Evolutionary conservation across 2,113 vertebrate genomes (phyloP).

Genomic region (Seriola aureovittata): DNA sequence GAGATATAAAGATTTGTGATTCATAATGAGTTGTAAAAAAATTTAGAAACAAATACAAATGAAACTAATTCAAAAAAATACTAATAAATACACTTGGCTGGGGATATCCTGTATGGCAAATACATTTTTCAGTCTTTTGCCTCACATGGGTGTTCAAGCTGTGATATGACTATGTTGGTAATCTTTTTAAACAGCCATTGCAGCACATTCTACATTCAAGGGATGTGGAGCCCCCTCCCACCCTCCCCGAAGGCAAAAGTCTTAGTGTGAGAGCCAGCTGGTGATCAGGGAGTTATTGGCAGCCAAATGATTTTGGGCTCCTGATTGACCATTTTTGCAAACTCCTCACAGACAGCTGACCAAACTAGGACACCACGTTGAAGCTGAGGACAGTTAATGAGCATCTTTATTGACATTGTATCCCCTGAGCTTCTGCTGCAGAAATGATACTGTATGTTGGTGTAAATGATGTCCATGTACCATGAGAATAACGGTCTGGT

Average conservation of each 20-base stretch:
- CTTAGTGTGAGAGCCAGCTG: constrained; percentile 69
- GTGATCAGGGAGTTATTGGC: constrained; percentile 70
- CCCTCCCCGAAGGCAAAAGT: constrained; percentile 45
- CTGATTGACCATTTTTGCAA: constrained; percentile 67
- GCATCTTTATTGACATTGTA: constrained; percentile 58
- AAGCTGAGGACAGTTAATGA: constrained; percentile 60
- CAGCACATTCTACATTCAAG: constrained; percentile 44
- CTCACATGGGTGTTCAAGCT: constrained; percentile 43
- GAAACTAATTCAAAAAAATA: constrained; percentile 31
- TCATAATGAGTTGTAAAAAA: constrained; percentile 18
- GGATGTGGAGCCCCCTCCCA: constrained; percentile 37
- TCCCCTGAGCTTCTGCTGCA: constrained; percentile 36
- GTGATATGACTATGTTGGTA: constrained; percentile 42
- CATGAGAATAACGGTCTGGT: constrained; percentile 23
- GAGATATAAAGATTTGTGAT: constrained; percentile 12
- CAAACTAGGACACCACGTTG: constrained; percentile 54
- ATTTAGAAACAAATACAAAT: constrained; percentile 8
- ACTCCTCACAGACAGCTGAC: constrained; percentile 57
- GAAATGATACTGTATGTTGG: constrained; percentile 16
- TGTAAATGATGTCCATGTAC: constrained; percentile 36
- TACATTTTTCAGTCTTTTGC: constrained; percentile 47
- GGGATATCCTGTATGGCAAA: constrained; percentile 24
- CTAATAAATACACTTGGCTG: constrained; percentile 37
- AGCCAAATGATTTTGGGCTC: constrained; percentile 71
- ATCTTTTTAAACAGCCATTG: constrained; percentile 57